phyloP scores from a whole-genome alignment of 2,888 invertebrate genomes.

The Diplazon laetatorius region DNA sequence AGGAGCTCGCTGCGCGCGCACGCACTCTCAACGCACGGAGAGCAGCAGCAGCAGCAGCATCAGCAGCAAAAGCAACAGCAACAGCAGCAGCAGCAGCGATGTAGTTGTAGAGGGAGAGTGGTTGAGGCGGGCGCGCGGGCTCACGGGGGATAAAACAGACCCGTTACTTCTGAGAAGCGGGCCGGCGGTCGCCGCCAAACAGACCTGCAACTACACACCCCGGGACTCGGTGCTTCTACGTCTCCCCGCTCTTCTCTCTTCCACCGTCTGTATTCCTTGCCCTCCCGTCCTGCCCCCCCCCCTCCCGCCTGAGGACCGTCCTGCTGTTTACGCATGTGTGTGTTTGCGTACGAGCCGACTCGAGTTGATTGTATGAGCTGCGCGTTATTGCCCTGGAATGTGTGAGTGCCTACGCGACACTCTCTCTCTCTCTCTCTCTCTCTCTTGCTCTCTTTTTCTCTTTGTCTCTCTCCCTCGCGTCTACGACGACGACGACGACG shows the following conservation, averaged over 20 bases:
- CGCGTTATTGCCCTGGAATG: slow-evolving; percentile 63
- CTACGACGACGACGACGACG: slow-evolving; percentile 36
- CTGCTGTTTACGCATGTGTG: slow-evolving; percentile 29
- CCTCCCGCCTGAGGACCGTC: slow-evolving; percentile 5
- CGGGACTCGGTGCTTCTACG: slow-evolving; percentile 52
- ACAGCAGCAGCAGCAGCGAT: slow-evolving; percentile 3
- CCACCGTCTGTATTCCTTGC: slow-evolving; percentile 1
- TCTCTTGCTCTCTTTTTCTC: no score
- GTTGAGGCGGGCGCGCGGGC: slow-evolving; percentile 52
- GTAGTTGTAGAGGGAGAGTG: slow-evolving; percentile 46
- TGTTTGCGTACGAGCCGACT: slow-evolving; percentile 49
- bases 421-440: no score
- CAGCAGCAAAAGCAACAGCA: background rate
- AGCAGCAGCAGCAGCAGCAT: slow-evolving; percentile 19
- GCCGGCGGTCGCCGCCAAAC: slow-evolving; percentile 78
- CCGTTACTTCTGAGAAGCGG: slow-evolving; percentile 81
- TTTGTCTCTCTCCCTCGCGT: no score
- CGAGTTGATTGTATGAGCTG: slow-evolving; percentile 53
- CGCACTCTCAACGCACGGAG: slow-evolving; percentile 45
- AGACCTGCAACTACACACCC: slow-evolving; percentile 77
- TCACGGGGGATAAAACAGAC: slow-evolving; percentile 75
- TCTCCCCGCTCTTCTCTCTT: background rate
- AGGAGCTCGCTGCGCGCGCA: slow-evolving; percentile 20
- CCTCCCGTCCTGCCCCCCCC: background rate
- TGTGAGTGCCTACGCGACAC: slow-evolving; percentile 49